Evolutionary conservation across 2,888 invertebrate species (phyloP).

Genomic region (Drosophila pseudotakahashii): DNA sequence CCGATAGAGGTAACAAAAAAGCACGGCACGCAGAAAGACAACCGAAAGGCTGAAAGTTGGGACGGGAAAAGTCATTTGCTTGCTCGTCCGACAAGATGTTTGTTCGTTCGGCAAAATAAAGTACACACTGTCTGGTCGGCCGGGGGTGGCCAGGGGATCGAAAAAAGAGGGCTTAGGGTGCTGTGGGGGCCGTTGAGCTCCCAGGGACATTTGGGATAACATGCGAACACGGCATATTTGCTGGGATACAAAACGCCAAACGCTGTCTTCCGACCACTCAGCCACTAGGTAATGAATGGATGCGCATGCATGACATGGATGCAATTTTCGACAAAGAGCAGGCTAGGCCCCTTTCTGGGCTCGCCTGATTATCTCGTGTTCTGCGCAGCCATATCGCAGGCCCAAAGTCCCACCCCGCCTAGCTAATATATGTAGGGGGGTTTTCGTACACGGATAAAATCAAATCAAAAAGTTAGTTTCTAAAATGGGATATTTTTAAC

Average conservation of each 20-base stretch:
- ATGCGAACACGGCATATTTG: slow-evolving; percentile 79
- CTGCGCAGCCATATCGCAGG: slow-evolving; percentile 63
- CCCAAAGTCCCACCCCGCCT: slow-evolving; percentile 5
- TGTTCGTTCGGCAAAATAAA: slow-evolving; percentile 83
- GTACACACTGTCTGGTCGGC: slow-evolving; percentile 65
- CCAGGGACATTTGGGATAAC: slow-evolving; percentile 79
- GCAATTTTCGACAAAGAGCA: slow-evolving; percentile 69
- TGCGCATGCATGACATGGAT: slow-evolving; percentile 78
- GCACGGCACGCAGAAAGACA: slow-evolving; percentile 48
- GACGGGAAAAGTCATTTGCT: slow-evolving; percentile 83
- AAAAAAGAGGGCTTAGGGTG: not conserved
- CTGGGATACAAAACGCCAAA: slow-evolving; percentile 79
- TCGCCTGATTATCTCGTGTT: slow-evolving; percentile 75
- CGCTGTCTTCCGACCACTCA: slow-evolving; percentile 72
- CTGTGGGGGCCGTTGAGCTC: slow-evolving; percentile 61
- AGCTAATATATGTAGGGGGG: slow-evolving; percentile 17
- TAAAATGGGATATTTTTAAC: not conserved
- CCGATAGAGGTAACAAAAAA: slow-evolving; percentile 23
- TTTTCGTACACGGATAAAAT: slow-evolving; percentile 17
- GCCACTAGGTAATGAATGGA: slow-evolving; percentile 73
- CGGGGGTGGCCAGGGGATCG: slow-evolving; percentile 5
- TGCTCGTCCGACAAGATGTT: slow-evolving; percentile 83
- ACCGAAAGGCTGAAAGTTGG: slow-evolving; percentile 72
- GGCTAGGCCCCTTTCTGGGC: slow-evolving; percentile 54
- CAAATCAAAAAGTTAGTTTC: too few relatives aligned